phyloP scores from a whole-genome alignment of 2,113 vertebrate genomes.

The Gulo gulo region DNA sequence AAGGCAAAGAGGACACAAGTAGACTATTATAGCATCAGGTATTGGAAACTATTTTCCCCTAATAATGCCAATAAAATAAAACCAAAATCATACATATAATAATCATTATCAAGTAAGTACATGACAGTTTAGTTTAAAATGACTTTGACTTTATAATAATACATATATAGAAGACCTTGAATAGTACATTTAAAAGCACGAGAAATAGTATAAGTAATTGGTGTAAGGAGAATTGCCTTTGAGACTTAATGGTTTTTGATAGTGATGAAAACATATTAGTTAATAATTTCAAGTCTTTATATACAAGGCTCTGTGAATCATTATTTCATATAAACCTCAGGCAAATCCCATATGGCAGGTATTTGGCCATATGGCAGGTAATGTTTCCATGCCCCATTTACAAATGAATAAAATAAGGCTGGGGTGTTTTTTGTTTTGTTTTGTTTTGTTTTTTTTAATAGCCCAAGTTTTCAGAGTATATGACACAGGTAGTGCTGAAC shows the following conservation, averaged over 20 bases:
- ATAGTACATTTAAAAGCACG: not conserved
- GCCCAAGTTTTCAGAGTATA: not conserved
- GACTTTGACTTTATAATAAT: not conserved
- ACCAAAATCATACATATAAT: not conserved
- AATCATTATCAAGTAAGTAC: not conserved
- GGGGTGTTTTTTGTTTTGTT: not conserved
- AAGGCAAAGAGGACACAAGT: not conserved
- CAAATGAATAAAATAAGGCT: not conserved
- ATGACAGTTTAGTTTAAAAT: not conserved
- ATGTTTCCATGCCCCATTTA: not conserved
- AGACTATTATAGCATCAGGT: not conserved
- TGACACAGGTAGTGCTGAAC: not conserved
- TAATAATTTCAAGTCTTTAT: not conserved
- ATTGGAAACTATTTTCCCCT: not conserved
- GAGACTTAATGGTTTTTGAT: not conserved
- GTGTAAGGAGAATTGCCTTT: not conserved
- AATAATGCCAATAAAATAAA: slow-evolving; percentile 14
- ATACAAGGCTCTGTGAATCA: not conserved
- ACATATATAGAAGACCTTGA: not conserved
- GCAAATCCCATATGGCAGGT: not conserved
- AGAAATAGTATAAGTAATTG: not conserved
- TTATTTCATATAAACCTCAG: not conserved
- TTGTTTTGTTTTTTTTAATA: not conserved
- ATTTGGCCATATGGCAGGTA: not conserved
- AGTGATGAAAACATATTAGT: not conserved